These are phyloP conservation scores for Cyclina sinensis DNA, from an alignment of 1,140 invertebrate genomes.

Conservation along the genomic window DNA sequence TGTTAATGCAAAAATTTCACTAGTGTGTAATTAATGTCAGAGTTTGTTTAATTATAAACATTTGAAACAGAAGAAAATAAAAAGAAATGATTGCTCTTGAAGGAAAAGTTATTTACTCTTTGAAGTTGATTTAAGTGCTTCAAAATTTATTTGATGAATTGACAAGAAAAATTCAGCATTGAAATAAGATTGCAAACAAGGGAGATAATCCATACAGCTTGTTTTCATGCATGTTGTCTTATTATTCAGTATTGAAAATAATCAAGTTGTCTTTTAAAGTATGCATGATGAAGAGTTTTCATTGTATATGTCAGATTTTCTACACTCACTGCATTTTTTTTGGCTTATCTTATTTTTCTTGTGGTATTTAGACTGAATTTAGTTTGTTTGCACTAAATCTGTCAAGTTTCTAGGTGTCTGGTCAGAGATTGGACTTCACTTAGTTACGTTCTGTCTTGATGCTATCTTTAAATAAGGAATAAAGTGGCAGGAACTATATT, in stretches of 20 bases:
- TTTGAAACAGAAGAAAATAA: too few relatives aligned
- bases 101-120: too few relatives aligned
- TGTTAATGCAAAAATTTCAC: too few relatives aligned
- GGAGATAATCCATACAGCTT: neutral
- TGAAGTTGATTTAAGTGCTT: too few relatives aligned
- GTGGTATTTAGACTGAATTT: constrained; percentile 48
- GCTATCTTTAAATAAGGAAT: too few relatives aligned
- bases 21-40: too few relatives aligned
- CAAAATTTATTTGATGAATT: too few relatives aligned
- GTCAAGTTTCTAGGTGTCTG: constrained; percentile 9
- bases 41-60: too few relatives aligned
- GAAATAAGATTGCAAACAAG: neutral
- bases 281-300: constrained; percentile 33
- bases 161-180: too few relatives aligned
- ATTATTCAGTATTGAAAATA: constrained; percentile 40
- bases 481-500: too few relatives aligned
- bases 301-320: constrained; percentile 46
- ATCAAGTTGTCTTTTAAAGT: constrained; percentile 34
- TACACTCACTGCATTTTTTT: constrained; percentile 43
- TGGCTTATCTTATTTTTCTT: constrained; percentile 42
- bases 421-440: neutral
- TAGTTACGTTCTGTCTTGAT: too few relatives aligned
- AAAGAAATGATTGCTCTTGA: too few relatives aligned
- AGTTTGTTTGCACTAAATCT: constrained; percentile 57
- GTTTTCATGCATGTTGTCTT: constrained; percentile 29